Base-by-base conservation (phyloP, 1,140 invertebrate species). In the Pseudomyrmex gracilis region DNA sequence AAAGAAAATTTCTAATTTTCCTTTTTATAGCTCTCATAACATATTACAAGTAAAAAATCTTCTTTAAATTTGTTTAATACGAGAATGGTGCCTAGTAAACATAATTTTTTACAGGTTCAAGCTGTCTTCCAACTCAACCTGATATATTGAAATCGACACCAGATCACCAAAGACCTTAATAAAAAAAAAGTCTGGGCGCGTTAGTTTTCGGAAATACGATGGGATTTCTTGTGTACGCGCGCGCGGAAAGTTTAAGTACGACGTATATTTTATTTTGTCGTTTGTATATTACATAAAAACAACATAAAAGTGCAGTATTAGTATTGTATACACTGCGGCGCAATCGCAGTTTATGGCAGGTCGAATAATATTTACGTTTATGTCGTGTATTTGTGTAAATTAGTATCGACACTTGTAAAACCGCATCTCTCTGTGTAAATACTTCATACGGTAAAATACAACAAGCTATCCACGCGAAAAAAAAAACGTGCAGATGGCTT, bases 61-160 rank as follows among this genome's bases (percentile, higher is more conserved):
- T 15, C 9, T 20, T 1, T 43, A 71, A 22, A 34, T 34, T 34
- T 73, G 24, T 34, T n/a, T 24, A 73, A 64, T 58, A 10, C 0
- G 10, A 71, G 2, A 12, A 45, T 7, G n/a, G 2, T 60, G 12
- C 10, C 17, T 74, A 63, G 10, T n/a, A 0, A 83, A 24, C 45
- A 34, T 34, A 34, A 34, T 78, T 24, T 45, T 53, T 47, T 86
- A 76, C 49, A 93, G 92, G 88, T 93, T 95, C 88, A 91, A 95
- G 92, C 93, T 95, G 92, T 94, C 94, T 92, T 94, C 95, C 90
- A 93, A 95, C 90, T 89, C 97, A 97, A 93, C 97, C 97, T 3
- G 97, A 98, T 90, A 97, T 98, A 90, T 93, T 98, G 20, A 98
- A 98, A 90, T 97, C 97, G 43, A 97, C 97, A 8, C 97, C 97